These are phyloP conservation scores for Zaprionus gabonicus DNA, from an alignment of 1,140 invertebrate species.

Conservation along the genomic window DNA sequence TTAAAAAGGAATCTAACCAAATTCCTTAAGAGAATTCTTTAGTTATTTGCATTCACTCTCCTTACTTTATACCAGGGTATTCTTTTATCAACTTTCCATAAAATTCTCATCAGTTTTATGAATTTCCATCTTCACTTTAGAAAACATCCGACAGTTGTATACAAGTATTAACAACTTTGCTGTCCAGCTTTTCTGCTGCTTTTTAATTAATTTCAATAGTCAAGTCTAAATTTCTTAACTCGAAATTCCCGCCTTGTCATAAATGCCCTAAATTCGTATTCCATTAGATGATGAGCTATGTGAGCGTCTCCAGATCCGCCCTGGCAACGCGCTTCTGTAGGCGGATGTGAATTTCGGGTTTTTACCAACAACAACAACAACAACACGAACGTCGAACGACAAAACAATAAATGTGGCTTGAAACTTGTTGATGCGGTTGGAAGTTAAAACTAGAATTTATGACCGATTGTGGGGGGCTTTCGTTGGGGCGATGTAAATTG, in stretches of 20 bases:
- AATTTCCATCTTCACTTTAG: no score
- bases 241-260: slow-evolving; percentile 26
- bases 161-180: neutral
- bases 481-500: slow-evolving; percentile 49
- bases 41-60: no score
- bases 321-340: slow-evolving; percentile 43
- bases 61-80: neutral
- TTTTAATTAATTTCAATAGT: neutral
- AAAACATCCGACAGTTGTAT: neutral
- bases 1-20: no score
- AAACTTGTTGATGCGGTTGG: slow-evolving; percentile 45
- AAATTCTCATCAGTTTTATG: neutral
- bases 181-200: neutral
- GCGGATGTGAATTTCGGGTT: slow-evolving; percentile 63
- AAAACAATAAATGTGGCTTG: slow-evolving; percentile 35
- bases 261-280: slow-evolving; percentile 45
- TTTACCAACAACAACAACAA: slow-evolving; percentile 41
- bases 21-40: no score
- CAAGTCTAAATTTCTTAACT: neutral
- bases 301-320: slow-evolving; percentile 21
- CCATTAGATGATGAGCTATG: slow-evolving; percentile 38
- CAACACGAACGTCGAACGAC: slow-evolving; percentile 20
- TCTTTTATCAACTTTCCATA: no score
- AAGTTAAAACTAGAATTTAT: slow-evolving; percentile 60
- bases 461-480: slow-evolving; percentile 37